Evolutionary conservation across 2,888 invertebrate genomes (phyloP).

Genomic region (Microctonus aethiopoides): DNA sequence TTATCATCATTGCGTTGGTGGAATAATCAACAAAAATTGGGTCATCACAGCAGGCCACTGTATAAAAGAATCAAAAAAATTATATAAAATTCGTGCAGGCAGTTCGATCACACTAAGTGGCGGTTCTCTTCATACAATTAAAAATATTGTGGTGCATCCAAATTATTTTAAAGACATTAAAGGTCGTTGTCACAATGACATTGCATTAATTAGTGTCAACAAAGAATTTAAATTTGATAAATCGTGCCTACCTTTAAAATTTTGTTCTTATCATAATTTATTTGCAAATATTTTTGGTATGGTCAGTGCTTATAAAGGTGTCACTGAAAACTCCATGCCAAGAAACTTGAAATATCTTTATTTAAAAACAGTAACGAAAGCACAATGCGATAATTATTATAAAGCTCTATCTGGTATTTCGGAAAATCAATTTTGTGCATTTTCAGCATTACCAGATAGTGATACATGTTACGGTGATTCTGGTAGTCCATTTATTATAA

Average conservation of each 20-base stretch:
- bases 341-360: slow-evolving; percentile 67
- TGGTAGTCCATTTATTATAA: slow-evolving; percentile 35
- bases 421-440: slow-evolving; percentile 70
- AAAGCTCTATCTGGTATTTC: slow-evolving; percentile 25
- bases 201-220: slow-evolving; percentile 70
- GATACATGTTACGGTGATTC: slow-evolving; percentile 33
- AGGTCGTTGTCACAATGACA: slow-evolving; percentile 64
- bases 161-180: slow-evolving; percentile 64
- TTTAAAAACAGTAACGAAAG: slow-evolving; percentile 70
- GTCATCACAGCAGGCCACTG: slow-evolving; percentile 73
- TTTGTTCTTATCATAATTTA: slow-evolving; percentile 3
- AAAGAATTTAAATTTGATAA: slow-evolving; percentile 59
- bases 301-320: slow-evolving; percentile 33
- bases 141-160: slow-evolving; percentile 67
- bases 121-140: slow-evolving; percentile 68
- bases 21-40: slow-evolving; percentile 41
- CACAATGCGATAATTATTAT: slow-evolving; percentile 69
- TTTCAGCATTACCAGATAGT: slow-evolving; percentile 66
- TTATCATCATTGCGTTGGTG: background rate
- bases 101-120: slow-evolving; percentile 67
- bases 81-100: slow-evolving; percentile 68
- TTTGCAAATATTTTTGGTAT: background rate
- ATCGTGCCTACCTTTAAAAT: slow-evolving; percentile 16
- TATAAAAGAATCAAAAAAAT: slow-evolving; percentile 56
- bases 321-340: slow-evolving; percentile 35